Evolutionary conservation across 2,888 invertebrate genomes (phyloP).

Genomic region (Andrena marginata): DNA sequence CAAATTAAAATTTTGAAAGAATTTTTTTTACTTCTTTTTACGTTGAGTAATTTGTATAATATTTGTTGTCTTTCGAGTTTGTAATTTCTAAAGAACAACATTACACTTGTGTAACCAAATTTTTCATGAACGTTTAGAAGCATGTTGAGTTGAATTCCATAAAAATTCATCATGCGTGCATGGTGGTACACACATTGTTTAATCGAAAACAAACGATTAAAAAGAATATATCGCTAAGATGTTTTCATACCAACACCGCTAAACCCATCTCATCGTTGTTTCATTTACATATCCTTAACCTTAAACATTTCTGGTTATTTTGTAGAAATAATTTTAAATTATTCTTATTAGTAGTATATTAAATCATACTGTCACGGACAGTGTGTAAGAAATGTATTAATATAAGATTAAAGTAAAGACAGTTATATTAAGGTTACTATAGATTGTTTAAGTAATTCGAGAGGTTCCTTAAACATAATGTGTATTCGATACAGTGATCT

Average conservation of each 20-base stretch:
- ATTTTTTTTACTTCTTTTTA: no score
- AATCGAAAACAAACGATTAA: neutral
- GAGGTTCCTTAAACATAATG: conserved; percentile 13
- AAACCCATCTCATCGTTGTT: conserved; percentile 53
- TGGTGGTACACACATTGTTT: neutral
- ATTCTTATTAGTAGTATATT: conserved; percentile 35
- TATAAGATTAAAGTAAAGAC: conserved; percentile 40
- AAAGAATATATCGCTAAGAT: conserved; percentile 17
- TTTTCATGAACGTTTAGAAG: neutral
- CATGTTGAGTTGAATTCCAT: neutral
- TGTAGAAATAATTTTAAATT: conserved; percentile 32
- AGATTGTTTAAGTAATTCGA: conserved; percentile 36
- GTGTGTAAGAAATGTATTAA: conserved; percentile 41
- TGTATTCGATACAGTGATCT: conserved; percentile 37
- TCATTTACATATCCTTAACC: conserved; percentile 58
- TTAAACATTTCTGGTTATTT: conserved; percentile 68
- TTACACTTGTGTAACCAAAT: no score
- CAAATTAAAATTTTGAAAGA: no score
- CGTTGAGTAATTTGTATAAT: no score
- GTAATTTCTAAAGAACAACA: no score
- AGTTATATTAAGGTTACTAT: conserved; percentile 38
- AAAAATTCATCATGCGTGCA: conserved; percentile 7
- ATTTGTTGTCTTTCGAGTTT: no score
- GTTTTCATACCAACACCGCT: conserved; percentile 24
- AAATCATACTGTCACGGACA: conserved; percentile 25